These are phyloP conservation scores for Neodon shergylaensis DNA, from an alignment of 2,113 vertebrate genomes.

Conservation along the genomic window DNA sequence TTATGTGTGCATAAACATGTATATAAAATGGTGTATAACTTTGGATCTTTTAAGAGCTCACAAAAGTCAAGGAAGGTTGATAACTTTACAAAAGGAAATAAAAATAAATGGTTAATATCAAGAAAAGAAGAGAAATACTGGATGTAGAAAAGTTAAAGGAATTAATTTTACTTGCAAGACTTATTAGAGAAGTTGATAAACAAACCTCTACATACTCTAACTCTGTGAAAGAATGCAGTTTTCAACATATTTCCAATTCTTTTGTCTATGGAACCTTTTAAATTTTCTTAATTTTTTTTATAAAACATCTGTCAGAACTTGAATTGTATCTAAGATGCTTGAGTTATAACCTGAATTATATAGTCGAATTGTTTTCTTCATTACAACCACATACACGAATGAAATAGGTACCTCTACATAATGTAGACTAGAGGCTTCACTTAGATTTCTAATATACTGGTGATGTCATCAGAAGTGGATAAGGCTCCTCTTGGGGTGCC, in stretches of 20 bases:
- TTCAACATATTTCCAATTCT: not conserved
- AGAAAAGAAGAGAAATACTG: not conserved
- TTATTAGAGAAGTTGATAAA: not conserved
- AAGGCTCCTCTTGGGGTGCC: not conserved
- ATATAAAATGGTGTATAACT: not conserved
- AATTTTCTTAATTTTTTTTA: not conserved
- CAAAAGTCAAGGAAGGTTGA: not conserved
- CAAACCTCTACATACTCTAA: not conserved
- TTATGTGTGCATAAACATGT: not conserved
- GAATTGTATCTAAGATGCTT: not conserved
- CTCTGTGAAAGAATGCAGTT: not conserved
- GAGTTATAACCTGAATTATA: not conserved
- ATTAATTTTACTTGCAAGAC: not conserved
- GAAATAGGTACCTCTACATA: not conserved
- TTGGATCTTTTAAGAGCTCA: not conserved
- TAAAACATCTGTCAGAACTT: not conserved
- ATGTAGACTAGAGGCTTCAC: not conserved
- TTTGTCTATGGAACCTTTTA: not conserved
- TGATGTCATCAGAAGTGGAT: not conserved
- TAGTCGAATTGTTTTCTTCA: not conserved
- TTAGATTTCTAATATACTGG: not conserved
- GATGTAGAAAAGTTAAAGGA: not conserved
- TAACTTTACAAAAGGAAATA: not conserved
- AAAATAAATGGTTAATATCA: not conserved
- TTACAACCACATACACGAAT: not conserved